phyloP scores from a whole-genome alignment of 2,797 vertebrate species.

The Emys orbicularis region DNA sequence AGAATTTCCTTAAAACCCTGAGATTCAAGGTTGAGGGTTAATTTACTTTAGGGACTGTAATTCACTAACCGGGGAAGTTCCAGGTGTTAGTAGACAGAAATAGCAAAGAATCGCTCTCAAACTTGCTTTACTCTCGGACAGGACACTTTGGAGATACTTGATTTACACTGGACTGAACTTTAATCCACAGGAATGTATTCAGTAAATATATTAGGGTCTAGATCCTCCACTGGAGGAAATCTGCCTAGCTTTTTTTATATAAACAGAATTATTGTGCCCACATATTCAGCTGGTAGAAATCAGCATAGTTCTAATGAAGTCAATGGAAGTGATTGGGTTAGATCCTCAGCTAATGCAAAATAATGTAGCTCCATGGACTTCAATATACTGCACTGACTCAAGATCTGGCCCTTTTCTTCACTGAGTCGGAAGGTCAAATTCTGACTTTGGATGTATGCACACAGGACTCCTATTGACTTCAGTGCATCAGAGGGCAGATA shows the following conservation, averaged over 20 bases:
- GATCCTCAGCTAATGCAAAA: accelerated
- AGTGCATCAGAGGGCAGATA: not conserved
- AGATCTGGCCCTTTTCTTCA: not conserved
- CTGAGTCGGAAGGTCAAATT: not conserved
- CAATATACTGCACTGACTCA: accelerated
- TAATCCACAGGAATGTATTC: slow-evolving; percentile 25
- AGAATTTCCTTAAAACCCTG: slow-evolving; percentile 75
- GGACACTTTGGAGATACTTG: not conserved
- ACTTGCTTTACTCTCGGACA: not conserved
- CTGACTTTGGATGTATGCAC: not conserved
- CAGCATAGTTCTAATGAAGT: not conserved
- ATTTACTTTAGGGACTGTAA: slow-evolving; percentile 29
- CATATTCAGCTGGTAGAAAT: accelerated
- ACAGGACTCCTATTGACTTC: not conserved
- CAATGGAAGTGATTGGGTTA: not conserved
- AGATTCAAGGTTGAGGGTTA: slow-evolving; percentile 34
- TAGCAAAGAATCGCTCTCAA: not conserved
- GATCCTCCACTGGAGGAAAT: slow-evolving; percentile 14
- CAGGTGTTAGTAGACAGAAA: not conserved
- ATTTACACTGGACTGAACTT: not conserved
- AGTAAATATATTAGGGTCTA: slow-evolving; percentile 1
- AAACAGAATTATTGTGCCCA: not conserved
- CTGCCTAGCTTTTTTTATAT: not conserved
- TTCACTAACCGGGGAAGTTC: slow-evolving; percentile 38
- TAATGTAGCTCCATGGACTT: not conserved